Evolutionary conservation across 2,113 vertebrate genomes (phyloP).

Genomic region (Vulpes vulpes): DNA sequence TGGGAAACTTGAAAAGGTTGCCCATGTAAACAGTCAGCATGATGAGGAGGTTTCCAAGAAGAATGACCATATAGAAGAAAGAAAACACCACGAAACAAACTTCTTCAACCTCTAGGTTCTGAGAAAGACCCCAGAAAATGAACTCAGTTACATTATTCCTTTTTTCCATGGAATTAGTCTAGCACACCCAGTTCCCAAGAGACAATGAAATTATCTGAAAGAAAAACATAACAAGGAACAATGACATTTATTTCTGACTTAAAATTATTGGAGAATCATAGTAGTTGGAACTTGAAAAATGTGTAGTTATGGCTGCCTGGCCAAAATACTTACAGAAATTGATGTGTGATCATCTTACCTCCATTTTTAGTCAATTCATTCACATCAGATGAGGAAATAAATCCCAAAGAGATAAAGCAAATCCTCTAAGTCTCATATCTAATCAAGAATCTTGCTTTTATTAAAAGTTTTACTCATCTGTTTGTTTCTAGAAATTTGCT

Average conservation of each 20-base stretch:
- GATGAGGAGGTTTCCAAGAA: conserved; percentile 71
- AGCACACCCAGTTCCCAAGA: background rate
- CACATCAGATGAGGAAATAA: background rate
- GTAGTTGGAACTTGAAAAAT: background rate
- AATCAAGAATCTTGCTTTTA: background rate
- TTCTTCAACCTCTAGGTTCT: conserved; percentile 51
- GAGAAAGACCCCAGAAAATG: conserved; percentile 67
- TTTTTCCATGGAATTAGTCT: conserved; percentile 14
- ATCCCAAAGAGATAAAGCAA: background rate
- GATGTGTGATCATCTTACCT: background rate
- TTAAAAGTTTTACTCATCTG: background rate
- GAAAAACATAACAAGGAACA: background rate
- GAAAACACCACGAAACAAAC: conserved; percentile 60
- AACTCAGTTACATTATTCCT: conserved; percentile 65
- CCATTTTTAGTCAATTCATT: background rate
- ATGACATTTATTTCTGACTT: background rate
- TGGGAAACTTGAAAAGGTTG: conserved; percentile 45
- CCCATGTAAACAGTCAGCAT: conserved; percentile 50
- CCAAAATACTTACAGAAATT: background rate
- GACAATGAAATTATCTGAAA: conserved; percentile 12
- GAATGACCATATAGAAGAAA: conserved; percentile 52
- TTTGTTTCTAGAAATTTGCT: background rate
- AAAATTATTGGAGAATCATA: background rate
- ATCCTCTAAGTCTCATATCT: background rate
- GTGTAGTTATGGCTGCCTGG: background rate